Conservation (phyloP, 2,113 vertebrate species). For the Protobothrops mucrosquamatus region DNA sequence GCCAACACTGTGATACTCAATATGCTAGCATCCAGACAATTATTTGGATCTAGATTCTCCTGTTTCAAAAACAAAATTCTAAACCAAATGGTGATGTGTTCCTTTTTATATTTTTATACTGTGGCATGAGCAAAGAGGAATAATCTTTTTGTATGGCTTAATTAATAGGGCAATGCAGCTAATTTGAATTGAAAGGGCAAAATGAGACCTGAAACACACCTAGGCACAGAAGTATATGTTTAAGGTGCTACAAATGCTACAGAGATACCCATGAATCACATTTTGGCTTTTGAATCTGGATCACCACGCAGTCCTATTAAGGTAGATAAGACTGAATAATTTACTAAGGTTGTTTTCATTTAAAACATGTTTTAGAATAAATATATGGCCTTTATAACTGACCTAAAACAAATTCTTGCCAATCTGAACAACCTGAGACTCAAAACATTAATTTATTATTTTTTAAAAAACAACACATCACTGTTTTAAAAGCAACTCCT, state of each 20-base stretch:
- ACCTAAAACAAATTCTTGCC: neutral
- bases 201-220: neutral
- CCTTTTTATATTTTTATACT: neutral
- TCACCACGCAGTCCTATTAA: neutral
- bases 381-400: neutral
- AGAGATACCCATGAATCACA: neutral
- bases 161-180: neutral
- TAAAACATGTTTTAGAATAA: neutral
- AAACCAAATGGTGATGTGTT: neutral
- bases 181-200: neutral
- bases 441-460: constrained; percentile 34
- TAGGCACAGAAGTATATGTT: neutral
- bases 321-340: neutral
- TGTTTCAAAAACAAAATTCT: neutral
- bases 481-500: constrained; percentile 39
- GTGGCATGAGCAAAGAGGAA: neutral
- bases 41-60: neutral
- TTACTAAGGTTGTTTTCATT: neutral
- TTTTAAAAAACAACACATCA: constrained; percentile 36
- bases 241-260: neutral
- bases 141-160: neutral
- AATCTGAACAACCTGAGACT: constrained; percentile 28
- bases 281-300: neutral
- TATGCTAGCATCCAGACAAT: neutral
- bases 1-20: neutral